Evolutionary conservation across 2,113 vertebrate species (phyloP).

Genomic region (Antidorcas marsupialis): DNA sequence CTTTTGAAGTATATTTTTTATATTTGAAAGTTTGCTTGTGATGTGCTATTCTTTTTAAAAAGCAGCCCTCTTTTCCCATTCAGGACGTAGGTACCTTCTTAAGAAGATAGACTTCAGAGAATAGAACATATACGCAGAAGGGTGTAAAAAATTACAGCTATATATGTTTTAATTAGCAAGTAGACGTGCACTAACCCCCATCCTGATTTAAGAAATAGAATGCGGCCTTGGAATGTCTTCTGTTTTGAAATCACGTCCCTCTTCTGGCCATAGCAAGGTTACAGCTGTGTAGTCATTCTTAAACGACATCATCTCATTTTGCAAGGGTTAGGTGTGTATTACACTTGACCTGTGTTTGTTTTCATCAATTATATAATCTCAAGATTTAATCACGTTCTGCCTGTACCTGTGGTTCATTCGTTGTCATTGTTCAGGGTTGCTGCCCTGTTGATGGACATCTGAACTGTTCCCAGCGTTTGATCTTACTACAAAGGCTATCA

Average conservation of each 20-base stretch:
- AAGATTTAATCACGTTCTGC: neutral
- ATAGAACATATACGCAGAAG: neutral
- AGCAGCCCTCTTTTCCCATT: neutral
- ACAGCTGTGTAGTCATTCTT: neutral
- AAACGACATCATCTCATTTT: neutral
- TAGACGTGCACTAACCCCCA: neutral
- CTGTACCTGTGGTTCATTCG: too few relatives aligned
- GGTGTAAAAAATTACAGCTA: neutral
- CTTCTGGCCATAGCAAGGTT: neutral
- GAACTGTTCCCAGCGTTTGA: neutral
- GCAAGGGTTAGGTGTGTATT: neutral
- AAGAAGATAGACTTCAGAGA: neutral
- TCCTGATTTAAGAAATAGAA: neutral
- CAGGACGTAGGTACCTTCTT: neutral
- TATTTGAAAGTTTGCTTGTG: neutral
- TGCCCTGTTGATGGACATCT: neutral
- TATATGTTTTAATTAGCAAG: neutral
- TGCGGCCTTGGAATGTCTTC: neutral
- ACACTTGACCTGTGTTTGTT: neutral
- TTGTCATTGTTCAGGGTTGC: neutral
- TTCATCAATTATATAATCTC: neutral
- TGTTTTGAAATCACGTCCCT: neutral
- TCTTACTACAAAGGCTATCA: neutral
- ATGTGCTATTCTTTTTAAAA: neutral
- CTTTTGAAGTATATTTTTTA: neutral